Evolutionary conservation across 2,888 invertebrate genomes (phyloP).

Genomic region (Caenorhabditis sp.): DNA sequence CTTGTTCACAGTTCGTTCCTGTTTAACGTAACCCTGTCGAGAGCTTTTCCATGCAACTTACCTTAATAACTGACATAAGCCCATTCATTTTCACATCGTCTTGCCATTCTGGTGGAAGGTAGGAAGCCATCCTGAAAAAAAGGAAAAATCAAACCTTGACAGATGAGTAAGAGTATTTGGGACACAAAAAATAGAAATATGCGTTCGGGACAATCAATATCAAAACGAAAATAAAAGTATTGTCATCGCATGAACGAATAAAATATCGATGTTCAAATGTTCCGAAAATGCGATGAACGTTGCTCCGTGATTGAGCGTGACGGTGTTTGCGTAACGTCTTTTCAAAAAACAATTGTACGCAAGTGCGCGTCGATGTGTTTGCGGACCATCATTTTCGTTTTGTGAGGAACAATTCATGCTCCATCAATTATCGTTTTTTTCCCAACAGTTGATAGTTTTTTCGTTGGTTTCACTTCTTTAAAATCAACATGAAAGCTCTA

Average conservation of each 20-base stretch:
- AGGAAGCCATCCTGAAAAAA: conserved; percentile 33
- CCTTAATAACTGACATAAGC: conserved; percentile 74
- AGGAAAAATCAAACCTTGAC: neutral
- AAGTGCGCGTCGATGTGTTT: conserved; percentile 47
- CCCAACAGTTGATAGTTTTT: neutral
- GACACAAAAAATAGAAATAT: neutral
- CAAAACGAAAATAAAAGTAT: too few species aligned
- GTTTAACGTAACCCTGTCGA: conserved; percentile 10
- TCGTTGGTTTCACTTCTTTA: neutral
- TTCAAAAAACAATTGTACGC: conserved; percentile 35
- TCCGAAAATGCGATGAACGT: conserved; percentile 2
- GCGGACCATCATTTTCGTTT: conserved; percentile 24
- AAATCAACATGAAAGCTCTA: neutral
- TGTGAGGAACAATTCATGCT: conserved; percentile 21
- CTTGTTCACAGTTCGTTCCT: conserved; percentile 76
- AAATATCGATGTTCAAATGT: neutral
- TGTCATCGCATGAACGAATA: neutral
- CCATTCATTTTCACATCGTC: conserved; percentile 76
- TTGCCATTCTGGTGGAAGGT: conserved; percentile 62
- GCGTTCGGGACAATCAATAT: neutral
- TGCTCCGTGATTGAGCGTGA: conserved; percentile 20
- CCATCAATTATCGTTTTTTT: neutral
- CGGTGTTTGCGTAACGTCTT: conserved; percentile 25
- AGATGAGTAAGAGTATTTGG: neutral
- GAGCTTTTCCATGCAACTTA: too few species aligned